Evolutionary conservation across 2,113 vertebrate genomes (phyloP).

Genomic region (Bombycilla garrulus): DNA sequence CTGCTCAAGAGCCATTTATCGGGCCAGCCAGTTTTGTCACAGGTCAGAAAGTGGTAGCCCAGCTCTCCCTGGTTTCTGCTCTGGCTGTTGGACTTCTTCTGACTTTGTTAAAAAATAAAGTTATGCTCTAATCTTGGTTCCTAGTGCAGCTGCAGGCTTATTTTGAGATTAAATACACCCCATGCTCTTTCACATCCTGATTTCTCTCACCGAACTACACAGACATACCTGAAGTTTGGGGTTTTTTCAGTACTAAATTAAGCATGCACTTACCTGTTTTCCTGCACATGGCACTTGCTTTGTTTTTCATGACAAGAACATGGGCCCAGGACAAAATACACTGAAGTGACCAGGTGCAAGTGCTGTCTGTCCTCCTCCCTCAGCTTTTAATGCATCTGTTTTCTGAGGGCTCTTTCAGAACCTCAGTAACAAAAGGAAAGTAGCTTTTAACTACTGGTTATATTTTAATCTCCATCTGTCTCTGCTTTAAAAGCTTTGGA

Average conservation of each 20-base stretch:
- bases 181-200: neutral
- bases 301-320: neutral
- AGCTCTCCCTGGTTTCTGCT: neutral
- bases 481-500: constrained; percentile 18
- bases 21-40: neutral
- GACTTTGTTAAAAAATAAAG: neutral
- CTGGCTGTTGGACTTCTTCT: neutral
- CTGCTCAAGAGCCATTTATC: neutral
- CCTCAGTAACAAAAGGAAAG: neutral
- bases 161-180: neutral
- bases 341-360: neutral
- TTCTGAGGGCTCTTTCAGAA: neutral
- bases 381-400: neutral
- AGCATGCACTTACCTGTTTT: neutral
- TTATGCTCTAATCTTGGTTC: neutral
- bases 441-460: constrained; percentile 10
- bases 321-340: neutral
- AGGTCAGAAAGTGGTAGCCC: accelerated
- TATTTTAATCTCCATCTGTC: neutral
- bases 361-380: neutral
- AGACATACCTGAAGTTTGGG: accelerated
- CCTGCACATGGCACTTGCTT: neutral
- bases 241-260: neutral
- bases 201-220: neutral
- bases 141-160: neutral